Evolutionary conservation across 2,888 invertebrate species (phyloP).

Genomic region (Syrista parreyssii): DNA sequence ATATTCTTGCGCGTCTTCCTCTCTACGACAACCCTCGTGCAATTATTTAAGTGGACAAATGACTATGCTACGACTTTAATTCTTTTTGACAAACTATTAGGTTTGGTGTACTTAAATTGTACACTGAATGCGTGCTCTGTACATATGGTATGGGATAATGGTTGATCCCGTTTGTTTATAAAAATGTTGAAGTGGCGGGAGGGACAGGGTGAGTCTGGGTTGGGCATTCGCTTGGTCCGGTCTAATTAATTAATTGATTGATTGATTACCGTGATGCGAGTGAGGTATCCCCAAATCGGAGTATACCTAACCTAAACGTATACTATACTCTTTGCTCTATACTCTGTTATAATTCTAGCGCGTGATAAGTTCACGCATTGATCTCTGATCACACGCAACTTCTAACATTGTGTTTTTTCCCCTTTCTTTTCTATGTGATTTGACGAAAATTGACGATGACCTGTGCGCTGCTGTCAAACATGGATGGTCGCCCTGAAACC

Average conservation of each 20-base stretch:
- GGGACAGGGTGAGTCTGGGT: slow-evolving; percentile 31
- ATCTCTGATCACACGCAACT: slow-evolving; percentile 24
- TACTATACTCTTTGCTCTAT: slow-evolving; percentile 6
- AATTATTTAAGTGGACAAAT: no score
- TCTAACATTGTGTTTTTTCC: slow-evolving; percentile 66
- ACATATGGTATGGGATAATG: no score
- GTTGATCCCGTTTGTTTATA: no score
- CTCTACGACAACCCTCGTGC: no score
- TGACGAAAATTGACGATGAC: slow-evolving; percentile 67
- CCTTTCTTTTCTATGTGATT: slow-evolving; percentile 68
- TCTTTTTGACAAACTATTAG: no score
- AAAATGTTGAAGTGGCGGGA: no score
- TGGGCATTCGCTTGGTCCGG: slow-evolving; percentile 63
- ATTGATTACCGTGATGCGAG: not conserved
- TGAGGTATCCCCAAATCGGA: not conserved
- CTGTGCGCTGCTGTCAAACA: slow-evolving; percentile 65
- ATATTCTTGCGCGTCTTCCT: no score
- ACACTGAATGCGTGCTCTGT: no score
- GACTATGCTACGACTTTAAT: no score
- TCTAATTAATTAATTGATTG: not conserved
- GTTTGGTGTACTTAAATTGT: no score
- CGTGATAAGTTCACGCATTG: slow-evolving; percentile 35
- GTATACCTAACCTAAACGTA: slow-evolving; percentile 1
- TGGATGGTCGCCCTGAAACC: slow-evolving; percentile 63
- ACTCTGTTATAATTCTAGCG: slow-evolving; percentile 25